Evolutionary conservation across 2,888 invertebrate genomes (phyloP), one percentile per base, ranked within the genome.

Genomic region (Scaptomyza parva): DNA sequence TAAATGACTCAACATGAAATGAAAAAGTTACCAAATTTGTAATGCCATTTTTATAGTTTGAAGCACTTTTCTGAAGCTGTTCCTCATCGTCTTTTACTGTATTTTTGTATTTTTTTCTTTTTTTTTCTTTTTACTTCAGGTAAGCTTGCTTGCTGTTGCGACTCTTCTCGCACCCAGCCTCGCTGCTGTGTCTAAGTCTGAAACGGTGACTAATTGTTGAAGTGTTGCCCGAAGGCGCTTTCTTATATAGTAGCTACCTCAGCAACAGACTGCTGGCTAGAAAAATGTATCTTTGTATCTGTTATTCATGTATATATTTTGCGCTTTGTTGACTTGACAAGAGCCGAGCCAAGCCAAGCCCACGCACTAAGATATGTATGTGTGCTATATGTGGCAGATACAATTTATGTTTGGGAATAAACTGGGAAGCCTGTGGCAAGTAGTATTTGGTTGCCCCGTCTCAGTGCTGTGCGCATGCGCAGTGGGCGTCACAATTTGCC

Each of bases 151-250:
- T 47, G 44, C 44, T 53, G 22, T 51, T 53, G 43, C n/a, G n/a
- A n/a, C n/a, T n/a, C n/a, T n/a, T n/a, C n/a, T n/a, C n/a, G n/a
- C 47, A 58, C 41, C 45, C 33, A 18, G 33, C 39, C 1, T 6
- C 28, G 9, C 28, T 28, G 43, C 44, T 24, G 45, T 12, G n/a
- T 54, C 47, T 58, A 48, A 71, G 58, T 28, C 44, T 45, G 72
- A 74, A 74, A 70, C 81, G 78, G 64, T 83, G 84, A 86, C 86
- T 86, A 86, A 86, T 84, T 86, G 77, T 76, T 50, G 39, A 78
- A 67, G 64, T 64, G 64, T 64, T 74, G 55, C 55, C 67, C 53
- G 50, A 45, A 47, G 53, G 48, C 26, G 39, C 43, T 44, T 37
- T 44, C 22, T 28, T 5, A 41, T 18, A 30, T n/a, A 30, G 9